A percentile compares a stretch with the other conserved stretches of the same genome.
These are phyloP conservation scores for Leptinotarsa lineolata DNA, from an alignment of 1,140 invertebrate genomes.

Conservation along the genomic window DNA sequence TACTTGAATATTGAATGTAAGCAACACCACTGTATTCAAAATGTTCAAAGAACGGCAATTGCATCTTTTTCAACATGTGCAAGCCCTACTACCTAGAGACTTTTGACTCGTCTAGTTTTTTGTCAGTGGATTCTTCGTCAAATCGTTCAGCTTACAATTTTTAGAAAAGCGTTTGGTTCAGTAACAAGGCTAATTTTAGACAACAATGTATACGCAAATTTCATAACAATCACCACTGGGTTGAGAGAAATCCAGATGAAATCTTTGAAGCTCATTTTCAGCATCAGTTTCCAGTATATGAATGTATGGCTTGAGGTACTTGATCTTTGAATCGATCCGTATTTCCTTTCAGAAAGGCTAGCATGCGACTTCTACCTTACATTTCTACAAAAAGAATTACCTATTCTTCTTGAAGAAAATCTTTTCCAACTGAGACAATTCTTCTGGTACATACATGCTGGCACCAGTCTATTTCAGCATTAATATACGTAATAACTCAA, in stretches of 20 bases:
- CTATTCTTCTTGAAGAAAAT: constrained; percentile 39
- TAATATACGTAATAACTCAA: constrained; percentile 42
- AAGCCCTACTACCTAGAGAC: too few relatives aligned
- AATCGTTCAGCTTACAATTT: too few relatives aligned
- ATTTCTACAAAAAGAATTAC: constrained; percentile 47
- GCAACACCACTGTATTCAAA: too few relatives aligned
- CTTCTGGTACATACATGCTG: constrained; percentile 50
- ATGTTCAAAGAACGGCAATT: too few relatives aligned
- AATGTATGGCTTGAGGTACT: constrained; percentile 53
- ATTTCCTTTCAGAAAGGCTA: constrained; percentile 48
- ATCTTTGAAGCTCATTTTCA: constrained; percentile 49
- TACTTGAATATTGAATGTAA: too few relatives aligned
- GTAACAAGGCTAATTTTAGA: too few relatives aligned
- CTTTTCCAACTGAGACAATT: constrained; percentile 37
- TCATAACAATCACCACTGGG: constrained; percentile 43
- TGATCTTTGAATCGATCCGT: constrained; percentile 49
- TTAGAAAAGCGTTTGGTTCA: too few relatives aligned
- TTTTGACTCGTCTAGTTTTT: too few relatives aligned
- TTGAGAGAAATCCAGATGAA: constrained; percentile 53
- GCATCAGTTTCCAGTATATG: constrained; percentile 51
- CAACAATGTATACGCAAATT: too few relatives aligned
- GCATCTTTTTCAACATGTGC: too few relatives aligned
- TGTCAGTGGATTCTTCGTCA: too few relatives aligned
- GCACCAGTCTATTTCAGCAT: constrained; percentile 36
- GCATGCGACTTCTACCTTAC: constrained; percentile 47